Evolutionary conservation across 2,113 vertebrate genomes (phyloP).

Genomic region (Pionites leucogaster): DNA sequence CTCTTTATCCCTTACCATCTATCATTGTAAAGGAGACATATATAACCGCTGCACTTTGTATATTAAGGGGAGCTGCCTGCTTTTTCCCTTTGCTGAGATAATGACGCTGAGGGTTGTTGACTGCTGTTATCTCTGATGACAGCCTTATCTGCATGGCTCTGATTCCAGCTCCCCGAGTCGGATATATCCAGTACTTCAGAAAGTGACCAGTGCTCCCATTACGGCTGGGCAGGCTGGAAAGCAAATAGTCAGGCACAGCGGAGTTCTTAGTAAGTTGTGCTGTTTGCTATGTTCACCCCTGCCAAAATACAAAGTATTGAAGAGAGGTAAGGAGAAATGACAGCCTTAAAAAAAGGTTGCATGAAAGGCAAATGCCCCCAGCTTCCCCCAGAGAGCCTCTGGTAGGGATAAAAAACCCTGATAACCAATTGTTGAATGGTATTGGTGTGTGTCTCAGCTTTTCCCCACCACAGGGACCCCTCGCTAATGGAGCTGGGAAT

Average conservation of each 20-base stretch:
- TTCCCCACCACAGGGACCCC: neutral
- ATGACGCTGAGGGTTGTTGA: slow-evolving; percentile 74
- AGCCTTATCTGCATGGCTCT: slow-evolving; percentile 77
- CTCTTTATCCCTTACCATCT: slow-evolving; percentile 65
- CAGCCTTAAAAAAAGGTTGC: neutral
- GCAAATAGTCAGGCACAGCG: neutral
- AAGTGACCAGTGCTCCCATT: slow-evolving; percentile 65
- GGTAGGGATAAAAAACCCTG: neutral
- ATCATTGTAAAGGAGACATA: slow-evolving; percentile 74
- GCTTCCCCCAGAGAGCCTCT: neutral
- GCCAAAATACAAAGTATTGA: neutral
- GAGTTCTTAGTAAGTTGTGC: neutral
- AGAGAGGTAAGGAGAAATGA: neutral
- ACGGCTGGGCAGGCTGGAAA: neutral
- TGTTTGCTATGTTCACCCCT: neutral
- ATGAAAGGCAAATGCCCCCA: neutral
- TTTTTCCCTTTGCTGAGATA: slow-evolving; percentile 70
- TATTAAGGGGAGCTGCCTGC: slow-evolving; percentile 67
- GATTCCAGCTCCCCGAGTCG: slow-evolving; percentile 62
- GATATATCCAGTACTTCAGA: slow-evolving; percentile 67
- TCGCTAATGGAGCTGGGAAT: neutral
- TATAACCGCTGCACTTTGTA: slow-evolving; percentile 68
- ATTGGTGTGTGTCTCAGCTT: rapidly evolving
- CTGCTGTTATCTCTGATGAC: slow-evolving; percentile 77
- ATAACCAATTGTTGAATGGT: neutral